These are phyloP conservation scores for Drosophila mimetica DNA, from an alignment of 2,888 invertebrate species.

Conservation along the genomic window DNA sequence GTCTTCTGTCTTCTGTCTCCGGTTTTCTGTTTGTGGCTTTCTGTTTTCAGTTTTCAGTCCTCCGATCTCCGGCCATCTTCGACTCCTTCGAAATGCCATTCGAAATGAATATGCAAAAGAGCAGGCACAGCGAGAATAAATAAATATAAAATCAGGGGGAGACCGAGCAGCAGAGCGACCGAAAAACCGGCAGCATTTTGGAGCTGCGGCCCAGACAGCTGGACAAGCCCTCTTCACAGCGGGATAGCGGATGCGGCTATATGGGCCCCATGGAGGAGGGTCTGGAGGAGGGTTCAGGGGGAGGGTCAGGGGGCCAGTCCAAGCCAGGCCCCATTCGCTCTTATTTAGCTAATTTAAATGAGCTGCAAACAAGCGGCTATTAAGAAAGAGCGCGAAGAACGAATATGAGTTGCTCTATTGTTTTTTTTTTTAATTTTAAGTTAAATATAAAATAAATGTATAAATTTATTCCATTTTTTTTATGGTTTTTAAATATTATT, in stretches of 20 bases:
- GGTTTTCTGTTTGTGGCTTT: background rate
- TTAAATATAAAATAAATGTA: too few species aligned
- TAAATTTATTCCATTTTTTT: too few species aligned
- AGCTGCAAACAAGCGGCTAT: conserved; percentile 57
- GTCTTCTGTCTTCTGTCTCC: conserved; percentile 60
- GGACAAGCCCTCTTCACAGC: conserved; percentile 54
- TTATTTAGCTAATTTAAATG: conserved; percentile 78
- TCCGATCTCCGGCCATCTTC: conserved; percentile 18
- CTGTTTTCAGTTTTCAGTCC: background rate
- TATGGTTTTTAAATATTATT: too few species aligned
- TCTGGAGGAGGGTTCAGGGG: conserved; percentile 3
- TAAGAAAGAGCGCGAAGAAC: background rate
- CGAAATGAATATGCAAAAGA: conserved; percentile 76
- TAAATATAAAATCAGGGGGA: conserved; percentile 12
- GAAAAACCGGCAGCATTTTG: conserved; percentile 56
- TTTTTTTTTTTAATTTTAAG: too few species aligned
- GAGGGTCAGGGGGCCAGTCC: conserved; percentile 2
- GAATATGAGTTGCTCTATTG: conserved; percentile 15
- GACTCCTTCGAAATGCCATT: conserved; percentile 41
- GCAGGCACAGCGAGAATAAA: conserved; percentile 27
- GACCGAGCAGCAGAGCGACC: conserved; percentile 30
- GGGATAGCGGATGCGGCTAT: conserved; percentile 26
- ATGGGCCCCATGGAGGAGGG: background rate
- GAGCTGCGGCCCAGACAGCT: conserved; percentile 51
- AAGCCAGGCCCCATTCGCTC: conserved; percentile 30